A percentile compares a stretch with the other conserved stretches of the same genome.
phyloP scores from a whole-genome alignment of 1,140 invertebrate genomes.

The Pogonus chalceus region DNA sequence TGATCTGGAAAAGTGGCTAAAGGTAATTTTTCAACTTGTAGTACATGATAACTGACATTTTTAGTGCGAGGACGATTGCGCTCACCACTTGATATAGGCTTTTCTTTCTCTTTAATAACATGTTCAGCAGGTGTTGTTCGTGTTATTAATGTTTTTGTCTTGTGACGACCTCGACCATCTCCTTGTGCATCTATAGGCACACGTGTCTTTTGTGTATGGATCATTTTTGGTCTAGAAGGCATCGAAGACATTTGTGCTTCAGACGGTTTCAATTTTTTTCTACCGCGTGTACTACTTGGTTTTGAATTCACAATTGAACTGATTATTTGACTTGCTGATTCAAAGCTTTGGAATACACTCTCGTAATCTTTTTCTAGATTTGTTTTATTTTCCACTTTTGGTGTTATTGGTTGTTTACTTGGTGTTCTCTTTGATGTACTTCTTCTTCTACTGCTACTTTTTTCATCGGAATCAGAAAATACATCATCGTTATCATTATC shows the following conservation, averaged over 20 bases:
- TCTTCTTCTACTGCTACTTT: slow-evolving; percentile 36
- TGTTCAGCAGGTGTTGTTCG: slow-evolving; percentile 42
- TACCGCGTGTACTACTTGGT: slow-evolving; percentile 24
- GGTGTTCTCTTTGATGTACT: slow-evolving; percentile 35
- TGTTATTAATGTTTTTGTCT: slow-evolving; percentile 45
- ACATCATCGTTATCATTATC: slow-evolving; percentile 28
- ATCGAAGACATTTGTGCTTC: slow-evolving; percentile 25
- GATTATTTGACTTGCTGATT: slow-evolving; percentile 44
- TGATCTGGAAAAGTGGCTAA: slow-evolving; percentile 30
- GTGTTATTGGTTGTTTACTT: slow-evolving; percentile 22
- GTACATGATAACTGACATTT: slow-evolving; percentile 52
- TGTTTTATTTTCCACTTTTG: slow-evolving; percentile 29
- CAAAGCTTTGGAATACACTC: slow-evolving; percentile 40
- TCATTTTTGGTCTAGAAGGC: slow-evolving; percentile 55
- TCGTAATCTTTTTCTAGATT: slow-evolving; percentile 35
- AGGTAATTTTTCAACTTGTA: slow-evolving; percentile 29
- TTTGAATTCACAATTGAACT: slow-evolving; percentile 39
- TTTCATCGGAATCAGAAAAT: slow-evolving; percentile 40
- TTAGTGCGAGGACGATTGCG: slow-evolving; percentile 48
- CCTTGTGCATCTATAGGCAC: slow-evolving; percentile 42
- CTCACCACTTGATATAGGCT: slow-evolving; percentile 29
- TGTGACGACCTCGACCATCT: slow-evolving; percentile 42
- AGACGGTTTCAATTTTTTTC: slow-evolving; percentile 34
- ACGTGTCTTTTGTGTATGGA: slow-evolving; percentile 56
- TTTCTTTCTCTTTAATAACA: slow-evolving; percentile 29